These are phyloP conservation scores for Synanceia verrucosa DNA, from an alignment of 2,797 vertebrate species.

Conservation along the genomic window DNA sequence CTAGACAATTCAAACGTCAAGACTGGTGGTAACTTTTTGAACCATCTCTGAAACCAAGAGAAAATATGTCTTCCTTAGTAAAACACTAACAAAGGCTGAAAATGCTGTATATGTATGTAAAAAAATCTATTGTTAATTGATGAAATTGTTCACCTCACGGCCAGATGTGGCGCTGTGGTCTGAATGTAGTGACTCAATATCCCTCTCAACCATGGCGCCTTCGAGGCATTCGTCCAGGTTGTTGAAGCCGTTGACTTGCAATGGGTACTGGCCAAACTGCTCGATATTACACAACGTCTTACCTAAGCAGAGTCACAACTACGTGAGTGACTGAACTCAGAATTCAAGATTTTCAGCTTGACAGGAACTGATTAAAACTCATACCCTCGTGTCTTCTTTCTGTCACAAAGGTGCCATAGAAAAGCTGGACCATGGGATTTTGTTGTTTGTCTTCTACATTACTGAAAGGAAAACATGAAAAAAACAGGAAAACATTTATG, in stretches of 20 bases:
- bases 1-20: conserved; percentile 97
- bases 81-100: neutral
- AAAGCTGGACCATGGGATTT: conserved; percentile 98
- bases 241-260: conserved; percentile 95
- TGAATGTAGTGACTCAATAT: conserved; percentile 86
- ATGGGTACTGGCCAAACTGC: conserved; percentile 98
- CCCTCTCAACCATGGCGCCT: conserved; percentile 94
- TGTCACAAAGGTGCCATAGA: conserved; percentile 95
- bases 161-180: conserved; percentile 83
- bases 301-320: conserved; percentile 72
- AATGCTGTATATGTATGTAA: rapidly evolving
- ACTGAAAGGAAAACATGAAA: conserved; percentile 67
- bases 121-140: neutral
- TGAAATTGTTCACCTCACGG: conserved; percentile 85
- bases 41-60: conserved; percentile 89
- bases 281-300: conserved; percentile 92
- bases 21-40: conserved; percentile 94
- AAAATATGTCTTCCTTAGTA: conserved; percentile 7
- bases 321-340: neutral
- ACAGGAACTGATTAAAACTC: conserved; percentile 1
- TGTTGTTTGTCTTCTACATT: conserved; percentile 87
- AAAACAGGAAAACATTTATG: too few species aligned
- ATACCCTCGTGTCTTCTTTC: conserved; percentile 92
- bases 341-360: neutral
- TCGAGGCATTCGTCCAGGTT: conserved; percentile 95